phyloP scores from a whole-genome alignment of 2,888 invertebrate genomes.

The Apamea sordens region DNA sequence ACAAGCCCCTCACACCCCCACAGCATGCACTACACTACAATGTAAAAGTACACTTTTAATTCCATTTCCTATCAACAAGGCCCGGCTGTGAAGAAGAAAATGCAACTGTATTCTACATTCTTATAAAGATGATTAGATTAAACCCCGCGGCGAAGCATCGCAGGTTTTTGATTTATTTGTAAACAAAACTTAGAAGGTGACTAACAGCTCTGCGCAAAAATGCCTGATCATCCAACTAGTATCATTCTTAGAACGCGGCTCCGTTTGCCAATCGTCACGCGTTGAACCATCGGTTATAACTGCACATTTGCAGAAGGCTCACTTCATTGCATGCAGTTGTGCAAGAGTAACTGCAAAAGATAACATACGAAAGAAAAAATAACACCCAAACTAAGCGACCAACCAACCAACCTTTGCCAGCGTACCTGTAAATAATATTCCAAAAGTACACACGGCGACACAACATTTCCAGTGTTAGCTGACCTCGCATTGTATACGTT shows the following conservation, averaged over 20 bases:
- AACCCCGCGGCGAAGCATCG: slow-evolving; percentile 1
- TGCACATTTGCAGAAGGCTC: slow-evolving; percentile 37
- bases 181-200: slow-evolving; percentile 61
- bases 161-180: slow-evolving; percentile 61
- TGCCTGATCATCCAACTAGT: slow-evolving; percentile 54
- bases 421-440: background rate
- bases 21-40: background rate
- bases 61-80: background rate
- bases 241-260: slow-evolving; percentile 59
- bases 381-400: background rate
- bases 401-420: background rate
- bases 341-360: background rate
- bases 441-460: background rate
- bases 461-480: too few relatives aligned
- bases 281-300: slow-evolving; percentile 28
- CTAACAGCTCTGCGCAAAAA: slow-evolving; percentile 60
- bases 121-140: slow-evolving; percentile 10
- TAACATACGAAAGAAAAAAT: too few relatives aligned
- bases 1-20: too few relatives aligned
- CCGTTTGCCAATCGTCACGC: slow-evolving; percentile 74
- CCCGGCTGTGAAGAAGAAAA: background rate
- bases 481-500: too few relatives aligned
- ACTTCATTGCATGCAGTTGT: slow-evolving; percentile 14
- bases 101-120: slow-evolving; percentile 20
- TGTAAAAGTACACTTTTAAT: background rate